phyloP scores from a whole-genome alignment of 2,888 invertebrate species.

The Zootermopsis nevadensis region DNA sequence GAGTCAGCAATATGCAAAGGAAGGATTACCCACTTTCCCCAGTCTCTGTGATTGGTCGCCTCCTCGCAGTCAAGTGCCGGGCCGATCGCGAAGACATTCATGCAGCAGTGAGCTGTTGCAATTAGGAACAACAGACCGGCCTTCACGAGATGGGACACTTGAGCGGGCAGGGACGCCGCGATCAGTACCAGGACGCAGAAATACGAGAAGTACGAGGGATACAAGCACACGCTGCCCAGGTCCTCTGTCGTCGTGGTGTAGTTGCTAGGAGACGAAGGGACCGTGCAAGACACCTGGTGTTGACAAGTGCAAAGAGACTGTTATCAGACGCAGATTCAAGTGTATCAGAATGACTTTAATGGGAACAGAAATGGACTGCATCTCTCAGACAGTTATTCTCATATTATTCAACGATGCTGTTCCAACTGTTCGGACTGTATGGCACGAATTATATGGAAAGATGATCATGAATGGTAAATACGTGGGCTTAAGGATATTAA shows the following conservation, averaged over 20 bases:
- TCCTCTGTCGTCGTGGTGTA: slow-evolving; percentile 56
- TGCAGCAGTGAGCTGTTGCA: slow-evolving; percentile 69
- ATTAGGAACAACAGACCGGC: slow-evolving; percentile 73
- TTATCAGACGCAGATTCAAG: too few relatives aligned
- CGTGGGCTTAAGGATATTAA: too few relatives aligned
- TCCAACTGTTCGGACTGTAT: too few relatives aligned
- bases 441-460: too few relatives aligned
- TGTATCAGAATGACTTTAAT: too few relatives aligned
- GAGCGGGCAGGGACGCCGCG: slow-evolving; percentile 77
- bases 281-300: slow-evolving; percentile 53
- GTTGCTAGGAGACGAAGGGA: slow-evolving; percentile 57
- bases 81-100: slow-evolving; percentile 70
- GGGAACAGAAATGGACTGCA: too few relatives aligned
- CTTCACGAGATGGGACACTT: slow-evolving; percentile 77
- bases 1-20: too few relatives aligned
- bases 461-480: too few relatives aligned
- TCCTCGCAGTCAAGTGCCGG: slow-evolving; percentile 71
- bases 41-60: slow-evolving; percentile 58
- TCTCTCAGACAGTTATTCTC: too few relatives aligned
- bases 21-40: slow-evolving; percentile 60
- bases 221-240: slow-evolving; percentile 67
- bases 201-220: slow-evolving; percentile 80
- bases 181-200: slow-evolving; percentile 77
- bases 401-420: too few relatives aligned
- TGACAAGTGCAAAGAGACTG: too few relatives aligned